Evolutionary conservation across 2,797 vertebrate species (phyloP).

Genomic region (Enteromius thamalakanensis): DNA sequence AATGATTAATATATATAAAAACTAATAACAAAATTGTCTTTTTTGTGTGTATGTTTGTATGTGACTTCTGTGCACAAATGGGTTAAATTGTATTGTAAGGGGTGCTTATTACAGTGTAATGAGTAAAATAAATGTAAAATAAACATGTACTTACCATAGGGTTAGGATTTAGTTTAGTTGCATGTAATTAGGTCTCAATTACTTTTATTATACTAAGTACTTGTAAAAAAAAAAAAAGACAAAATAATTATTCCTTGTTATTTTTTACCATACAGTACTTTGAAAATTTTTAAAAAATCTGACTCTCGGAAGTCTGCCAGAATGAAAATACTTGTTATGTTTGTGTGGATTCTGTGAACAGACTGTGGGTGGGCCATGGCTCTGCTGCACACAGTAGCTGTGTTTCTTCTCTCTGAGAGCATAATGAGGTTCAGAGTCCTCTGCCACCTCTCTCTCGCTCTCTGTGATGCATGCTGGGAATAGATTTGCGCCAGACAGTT

Average conservation of each 20-base stretch:
- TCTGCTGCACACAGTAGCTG: not conserved
- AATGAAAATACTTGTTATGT: not conserved
- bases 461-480: conserved; percentile 20
- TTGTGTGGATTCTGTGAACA: not conserved
- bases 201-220: not conserved
- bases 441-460: not conserved
- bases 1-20: too few species aligned
- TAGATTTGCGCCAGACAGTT: conserved; percentile 18
- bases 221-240: too few species aligned
- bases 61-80: not conserved
- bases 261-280: not conserved
- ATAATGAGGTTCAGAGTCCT: conserved; percentile 7
- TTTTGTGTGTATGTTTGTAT: not conserved
- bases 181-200: not conserved
- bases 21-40: too few species aligned
- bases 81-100: too few species aligned
- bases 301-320: not conserved
- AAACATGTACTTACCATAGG: not conserved
- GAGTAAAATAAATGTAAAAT: not conserved
- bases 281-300: not conserved
- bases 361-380: conserved; percentile 2
- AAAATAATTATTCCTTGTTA: too few species aligned
- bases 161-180: not conserved
- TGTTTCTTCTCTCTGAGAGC: not conserved
- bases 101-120: not conserved